A percentile compares a stretch with the other conserved stretches of the same genome.
phyloP scores from a whole-genome alignment of 2,888 invertebrate species.

The Standfussiana lucernea region DNA sequence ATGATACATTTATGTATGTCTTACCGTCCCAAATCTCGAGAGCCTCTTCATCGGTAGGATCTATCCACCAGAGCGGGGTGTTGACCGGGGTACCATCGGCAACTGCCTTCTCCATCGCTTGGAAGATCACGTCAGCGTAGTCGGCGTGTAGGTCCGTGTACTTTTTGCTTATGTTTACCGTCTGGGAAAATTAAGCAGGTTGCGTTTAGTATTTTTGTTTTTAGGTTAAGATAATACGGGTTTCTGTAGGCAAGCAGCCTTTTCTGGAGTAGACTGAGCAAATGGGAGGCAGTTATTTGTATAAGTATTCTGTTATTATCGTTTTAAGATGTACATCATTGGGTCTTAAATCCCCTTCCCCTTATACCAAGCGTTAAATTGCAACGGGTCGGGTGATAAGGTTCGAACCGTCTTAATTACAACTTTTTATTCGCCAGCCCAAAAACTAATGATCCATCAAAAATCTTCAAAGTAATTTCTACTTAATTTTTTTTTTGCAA shows the following conservation, averaged over 20 bases:
- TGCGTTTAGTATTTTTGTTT: background rate
- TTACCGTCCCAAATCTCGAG: slow-evolving; percentile 91
- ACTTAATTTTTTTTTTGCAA: background rate
- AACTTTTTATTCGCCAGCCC: background rate
- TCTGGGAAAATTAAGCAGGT: slow-evolving; percentile 76
- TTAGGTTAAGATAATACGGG: background rate
- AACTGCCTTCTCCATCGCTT: slow-evolving; percentile 91
- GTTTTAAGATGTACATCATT: background rate
- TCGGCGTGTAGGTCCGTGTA: slow-evolving; percentile 92
- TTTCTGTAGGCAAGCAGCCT: background rate
- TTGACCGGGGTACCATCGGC: slow-evolving; percentile 93
- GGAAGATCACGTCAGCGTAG: slow-evolving; percentile 91
- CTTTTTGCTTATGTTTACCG: slow-evolving; percentile 91
- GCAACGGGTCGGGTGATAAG: background rate
- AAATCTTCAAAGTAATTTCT: background rate
- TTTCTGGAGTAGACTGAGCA: background rate
- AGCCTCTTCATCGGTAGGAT: slow-evolving; percentile 92
- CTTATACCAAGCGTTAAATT: background rate
- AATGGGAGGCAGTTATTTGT: background rate
- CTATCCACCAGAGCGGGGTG: slow-evolving; percentile 96
- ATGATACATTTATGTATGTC: background rate
- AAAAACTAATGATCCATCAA: background rate
- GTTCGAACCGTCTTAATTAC: background rate
- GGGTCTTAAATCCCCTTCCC: too few relatives aligned
- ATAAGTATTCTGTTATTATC: background rate